phyloP scores from a whole-genome alignment of 2,888 invertebrate species.

The Parnassius glacialis region DNA sequence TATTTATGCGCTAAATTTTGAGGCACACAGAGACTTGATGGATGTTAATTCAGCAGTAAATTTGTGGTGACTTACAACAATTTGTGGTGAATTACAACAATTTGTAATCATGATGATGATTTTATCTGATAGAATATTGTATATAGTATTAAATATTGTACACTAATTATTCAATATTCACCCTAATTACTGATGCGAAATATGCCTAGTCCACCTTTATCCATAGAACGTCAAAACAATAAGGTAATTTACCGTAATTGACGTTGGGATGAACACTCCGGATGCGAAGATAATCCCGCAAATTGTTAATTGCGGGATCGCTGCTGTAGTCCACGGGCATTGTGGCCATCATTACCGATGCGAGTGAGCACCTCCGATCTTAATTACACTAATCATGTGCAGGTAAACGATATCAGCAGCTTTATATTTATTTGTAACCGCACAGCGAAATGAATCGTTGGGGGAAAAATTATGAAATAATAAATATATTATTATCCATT shows the following conservation, averaged over 20 bases:
- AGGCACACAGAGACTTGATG: too few relatives aligned
- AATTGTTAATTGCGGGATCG: constrained; percentile 82
- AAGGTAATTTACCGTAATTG: constrained; percentile 82
- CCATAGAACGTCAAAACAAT: background rate
- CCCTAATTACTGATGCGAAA: too few relatives aligned
- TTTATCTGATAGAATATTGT: too few relatives aligned
- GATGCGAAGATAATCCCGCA: constrained; percentile 86
- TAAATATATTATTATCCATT: background rate
- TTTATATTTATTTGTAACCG: constrained; percentile 23
- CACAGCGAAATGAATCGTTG: constrained; percentile 5
- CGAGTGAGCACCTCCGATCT: background rate
- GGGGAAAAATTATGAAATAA: constrained; percentile 18
- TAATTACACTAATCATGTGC: constrained; percentile 15
- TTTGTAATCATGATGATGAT: too few relatives aligned
- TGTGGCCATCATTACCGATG: constrained; percentile 25
- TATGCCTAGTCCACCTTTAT: too few relatives aligned
- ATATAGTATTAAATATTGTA: too few relatives aligned
- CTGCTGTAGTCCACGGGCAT: constrained; percentile 39
- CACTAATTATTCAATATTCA: too few relatives aligned
- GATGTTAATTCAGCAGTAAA: too few relatives aligned
- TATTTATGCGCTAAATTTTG: too few relatives aligned
- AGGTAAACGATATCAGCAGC: constrained; percentile 1
- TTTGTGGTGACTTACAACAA: too few relatives aligned
- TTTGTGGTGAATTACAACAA: too few relatives aligned
- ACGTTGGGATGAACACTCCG: constrained; percentile 88